These are phyloP conservation scores for Onthophagus taurus DNA, from an alignment of 1,140 invertebrate genomes.

Conservation along the genomic window DNA sequence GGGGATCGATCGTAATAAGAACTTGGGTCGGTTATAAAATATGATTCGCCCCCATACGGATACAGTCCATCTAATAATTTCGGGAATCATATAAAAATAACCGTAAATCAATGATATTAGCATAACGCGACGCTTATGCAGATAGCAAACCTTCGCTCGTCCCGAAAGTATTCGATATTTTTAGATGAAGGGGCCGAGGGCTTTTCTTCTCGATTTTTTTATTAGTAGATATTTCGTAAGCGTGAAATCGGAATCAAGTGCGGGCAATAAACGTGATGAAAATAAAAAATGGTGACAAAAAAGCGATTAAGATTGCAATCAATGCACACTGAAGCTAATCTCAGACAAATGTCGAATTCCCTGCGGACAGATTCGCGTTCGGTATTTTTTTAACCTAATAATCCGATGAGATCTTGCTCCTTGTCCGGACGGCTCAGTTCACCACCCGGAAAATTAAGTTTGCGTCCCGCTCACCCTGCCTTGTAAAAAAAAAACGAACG, in stretches of 20 bases:
- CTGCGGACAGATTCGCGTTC: constrained; percentile 20
- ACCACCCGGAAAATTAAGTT: constrained; percentile 38
- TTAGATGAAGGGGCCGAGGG: constrained; percentile 12
- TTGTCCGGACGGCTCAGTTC: constrained; percentile 34
- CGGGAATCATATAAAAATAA: constrained; percentile 41
- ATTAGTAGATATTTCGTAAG: too few species aligned
- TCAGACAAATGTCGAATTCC: constrained; percentile 26
- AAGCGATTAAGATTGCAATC: constrained; percentile 16
- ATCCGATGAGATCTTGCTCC: constrained; percentile 34
- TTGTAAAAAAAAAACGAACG: constrained; percentile 20
- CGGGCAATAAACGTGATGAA: not conserved
- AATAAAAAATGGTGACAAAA: constrained; percentile 11
- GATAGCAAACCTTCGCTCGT: constrained; percentile 24
- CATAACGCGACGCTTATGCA: constrained; percentile 37
- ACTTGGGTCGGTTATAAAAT: constrained; percentile 32
- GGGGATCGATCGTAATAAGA: constrained; percentile 19
- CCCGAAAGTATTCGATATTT: constrained; percentile 29
- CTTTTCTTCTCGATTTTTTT: constrained; percentile 15
- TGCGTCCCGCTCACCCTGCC: constrained; percentile 28
- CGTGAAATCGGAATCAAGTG: too few species aligned
- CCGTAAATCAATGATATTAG: constrained; percentile 37
- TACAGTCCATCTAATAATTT: constrained; percentile 42
- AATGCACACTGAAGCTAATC: constrained; percentile 24
- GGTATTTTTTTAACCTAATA: constrained; percentile 29
- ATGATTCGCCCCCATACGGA: constrained; percentile 41